Conservation (phyloP, 2,888 invertebrate genomes). For the Atrina japonica region DNA sequence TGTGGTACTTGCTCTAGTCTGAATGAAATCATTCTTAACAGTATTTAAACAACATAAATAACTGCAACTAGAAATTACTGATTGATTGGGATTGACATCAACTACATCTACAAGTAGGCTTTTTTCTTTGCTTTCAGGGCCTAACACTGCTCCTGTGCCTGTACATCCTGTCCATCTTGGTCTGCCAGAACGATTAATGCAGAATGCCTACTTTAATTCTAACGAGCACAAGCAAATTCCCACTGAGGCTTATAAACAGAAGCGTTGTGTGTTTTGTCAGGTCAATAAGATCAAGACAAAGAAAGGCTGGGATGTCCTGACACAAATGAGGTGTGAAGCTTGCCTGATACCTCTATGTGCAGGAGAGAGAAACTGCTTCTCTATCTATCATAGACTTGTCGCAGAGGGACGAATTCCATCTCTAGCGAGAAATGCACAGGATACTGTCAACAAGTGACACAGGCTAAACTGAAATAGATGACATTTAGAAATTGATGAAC, state of each 20-base stretch:
- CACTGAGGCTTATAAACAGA: constrained; percentile 23
- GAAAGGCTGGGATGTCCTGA: constrained; percentile 31
- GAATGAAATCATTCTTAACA: too few species aligned
- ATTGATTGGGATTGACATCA: too few species aligned
- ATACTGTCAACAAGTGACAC: background rate
- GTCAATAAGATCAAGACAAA: constrained; percentile 29
- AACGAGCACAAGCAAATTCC: constrained; percentile 6
- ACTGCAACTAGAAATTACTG: too few species aligned
- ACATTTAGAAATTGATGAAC: too few species aligned
- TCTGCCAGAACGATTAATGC: background rate
- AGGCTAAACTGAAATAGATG: too few species aligned
- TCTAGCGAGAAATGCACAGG: background rate
- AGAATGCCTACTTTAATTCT: background rate
- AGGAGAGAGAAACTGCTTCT: constrained; percentile 28
- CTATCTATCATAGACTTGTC: constrained; percentile 17
- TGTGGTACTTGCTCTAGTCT: too few species aligned
- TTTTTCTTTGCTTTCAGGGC: too few species aligned
- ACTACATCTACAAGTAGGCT: too few species aligned
- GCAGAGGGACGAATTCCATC: background rate
- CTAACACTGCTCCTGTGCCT: too few species aligned
- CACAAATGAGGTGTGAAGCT: constrained; percentile 8
- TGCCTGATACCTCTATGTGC: constrained; percentile 30
- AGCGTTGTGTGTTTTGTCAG: constrained; percentile 34
- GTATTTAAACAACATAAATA: too few species aligned
- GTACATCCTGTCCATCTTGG: too few species aligned